These are phyloP conservation scores for Hyla sarda DNA, from an alignment of 2,113 vertebrate genomes.

Conservation along the genomic window DNA sequence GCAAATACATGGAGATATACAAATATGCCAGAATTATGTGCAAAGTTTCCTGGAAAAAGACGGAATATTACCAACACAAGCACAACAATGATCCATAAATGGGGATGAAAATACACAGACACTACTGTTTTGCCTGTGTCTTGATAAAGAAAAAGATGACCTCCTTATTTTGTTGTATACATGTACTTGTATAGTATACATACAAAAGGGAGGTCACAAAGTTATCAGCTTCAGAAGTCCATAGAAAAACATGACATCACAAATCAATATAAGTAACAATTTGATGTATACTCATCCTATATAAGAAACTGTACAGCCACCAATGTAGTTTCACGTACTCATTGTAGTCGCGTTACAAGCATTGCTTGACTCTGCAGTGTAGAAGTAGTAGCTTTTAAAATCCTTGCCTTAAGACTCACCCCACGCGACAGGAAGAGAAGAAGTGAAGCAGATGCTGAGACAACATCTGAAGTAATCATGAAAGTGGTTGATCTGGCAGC, in stretches of 20 bases:
- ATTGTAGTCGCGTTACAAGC: slow-evolving; percentile 2
- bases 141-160: no score
- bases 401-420: slow-evolving; percentile 28
- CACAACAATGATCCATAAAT: no score
- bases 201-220: background rate
- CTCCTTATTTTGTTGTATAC: no score
- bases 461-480: slow-evolving; percentile 20
- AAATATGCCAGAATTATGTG: no score
- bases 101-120: no score
- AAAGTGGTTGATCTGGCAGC: slow-evolving; percentile 42
- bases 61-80: no score
- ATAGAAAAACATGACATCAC: background rate
- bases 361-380: background rate
- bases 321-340: background rate
- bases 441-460: slow-evolving; percentile 44
- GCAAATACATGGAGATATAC: no score
- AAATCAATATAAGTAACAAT: background rate
- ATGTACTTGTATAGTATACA: no score
- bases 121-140: no score
- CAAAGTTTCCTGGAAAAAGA: no score
- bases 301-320: background rate
- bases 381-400: background rate
- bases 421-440: slow-evolving; percentile 31
- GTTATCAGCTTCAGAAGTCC: background rate
- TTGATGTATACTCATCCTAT: background rate